These are phyloP conservation scores for human DNA, from an alignment of 2,113 vertebrate genomes.

Conservation along the genomic window DNA sequence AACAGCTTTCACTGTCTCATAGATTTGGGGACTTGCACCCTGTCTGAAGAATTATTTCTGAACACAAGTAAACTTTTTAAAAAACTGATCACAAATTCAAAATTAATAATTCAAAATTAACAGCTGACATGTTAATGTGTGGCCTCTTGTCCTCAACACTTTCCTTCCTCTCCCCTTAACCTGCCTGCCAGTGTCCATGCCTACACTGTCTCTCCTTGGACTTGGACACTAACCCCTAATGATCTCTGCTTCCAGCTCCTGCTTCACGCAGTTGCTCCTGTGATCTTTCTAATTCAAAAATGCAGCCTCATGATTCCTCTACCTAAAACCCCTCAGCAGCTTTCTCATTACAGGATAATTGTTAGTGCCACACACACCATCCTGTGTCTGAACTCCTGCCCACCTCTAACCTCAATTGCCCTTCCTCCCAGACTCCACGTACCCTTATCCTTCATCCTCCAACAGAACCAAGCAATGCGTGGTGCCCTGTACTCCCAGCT, in stretches of 20 bases:
- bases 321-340: not conserved
- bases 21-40: not conserved
- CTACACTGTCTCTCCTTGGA: not conserved
- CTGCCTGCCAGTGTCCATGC: rapidly evolving
- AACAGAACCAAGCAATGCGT: not conserved
- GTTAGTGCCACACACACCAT: rapidly evolving
- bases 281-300: not conserved
- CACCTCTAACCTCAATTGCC: not conserved
- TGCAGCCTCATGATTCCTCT: not conserved
- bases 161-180: not conserved
- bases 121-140: rapidly evolving
- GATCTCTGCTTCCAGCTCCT: not conserved
- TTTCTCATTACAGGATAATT: not conserved
- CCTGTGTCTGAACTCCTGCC: not conserved
- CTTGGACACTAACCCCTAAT: not conserved
- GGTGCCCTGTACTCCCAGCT: rapidly evolving
- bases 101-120: not conserved
- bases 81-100: not conserved
- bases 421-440: not conserved
- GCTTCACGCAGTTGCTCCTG: not conserved
- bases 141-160: not conserved
- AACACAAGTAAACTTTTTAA: not conserved
- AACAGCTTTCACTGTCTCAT: not conserved
- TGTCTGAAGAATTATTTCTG: not conserved
- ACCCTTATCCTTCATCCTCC: not conserved